phyloP scores from a whole-genome alignment of 92 coral and sea anemone species.

The Zoanthus solanderi region DNA sequence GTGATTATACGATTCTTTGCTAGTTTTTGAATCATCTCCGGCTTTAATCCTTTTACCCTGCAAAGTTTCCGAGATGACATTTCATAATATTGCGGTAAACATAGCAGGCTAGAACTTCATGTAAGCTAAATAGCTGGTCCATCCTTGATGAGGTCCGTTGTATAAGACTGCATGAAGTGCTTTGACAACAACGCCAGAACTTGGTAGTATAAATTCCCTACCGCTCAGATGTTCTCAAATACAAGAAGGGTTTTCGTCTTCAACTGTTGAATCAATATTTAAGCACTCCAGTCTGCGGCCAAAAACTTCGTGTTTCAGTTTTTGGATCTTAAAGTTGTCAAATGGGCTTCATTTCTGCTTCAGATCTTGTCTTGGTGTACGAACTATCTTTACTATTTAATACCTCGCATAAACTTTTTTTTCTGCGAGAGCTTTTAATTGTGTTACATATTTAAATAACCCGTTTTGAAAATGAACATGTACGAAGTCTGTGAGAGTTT shows the following conservation, averaged over 20 bases:
- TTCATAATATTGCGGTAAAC: not conserved
- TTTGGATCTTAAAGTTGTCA: too few species aligned
- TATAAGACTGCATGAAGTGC: not conserved
- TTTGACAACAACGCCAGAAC: not conserved
- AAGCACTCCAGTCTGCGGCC: not conserved
- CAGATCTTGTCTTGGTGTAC: too few species aligned
- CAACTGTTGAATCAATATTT: not conserved
- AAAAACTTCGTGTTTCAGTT: too few species aligned
- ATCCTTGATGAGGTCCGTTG: not conserved
- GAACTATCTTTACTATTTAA: too few species aligned
- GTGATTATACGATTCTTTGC: constrained; percentile 73
- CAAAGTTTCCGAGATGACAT: constrained; percentile 89
- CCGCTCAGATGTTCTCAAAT: not conserved
- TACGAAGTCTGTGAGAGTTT: constrained; percentile 78
- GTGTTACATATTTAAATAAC: not conserved
- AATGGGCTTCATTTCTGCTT: too few species aligned
- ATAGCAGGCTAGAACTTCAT: not conserved
- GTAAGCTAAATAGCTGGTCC: not conserved
- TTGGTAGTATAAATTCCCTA: too few species aligned
- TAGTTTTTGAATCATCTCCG: constrained; percentile 70
- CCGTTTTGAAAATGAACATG: constrained; percentile 36
- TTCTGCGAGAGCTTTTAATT: too few species aligned
- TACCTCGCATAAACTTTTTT: too few species aligned
- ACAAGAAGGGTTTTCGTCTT: not conserved
- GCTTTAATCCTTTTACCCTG: constrained; percentile 76